A percentile compares a stretch with the other conserved stretches of the same genome.
Conservation (phyloP, 2,888 invertebrate genomes). For the Lydus trimaculatus region DNA sequence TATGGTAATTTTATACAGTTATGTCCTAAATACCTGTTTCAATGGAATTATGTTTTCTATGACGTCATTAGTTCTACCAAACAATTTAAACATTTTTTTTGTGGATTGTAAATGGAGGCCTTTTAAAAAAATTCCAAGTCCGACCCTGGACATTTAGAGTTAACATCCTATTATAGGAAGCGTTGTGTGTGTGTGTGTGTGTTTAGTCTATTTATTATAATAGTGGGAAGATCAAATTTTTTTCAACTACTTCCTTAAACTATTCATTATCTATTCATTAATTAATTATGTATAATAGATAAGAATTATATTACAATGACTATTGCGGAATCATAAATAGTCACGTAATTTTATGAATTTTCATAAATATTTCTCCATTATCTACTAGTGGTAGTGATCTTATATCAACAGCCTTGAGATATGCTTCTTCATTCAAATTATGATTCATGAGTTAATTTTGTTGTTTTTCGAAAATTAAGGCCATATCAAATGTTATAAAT, state of each 20-base stretch:
- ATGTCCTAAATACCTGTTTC: too few relatives aligned
- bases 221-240: background rate
- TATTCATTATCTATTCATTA: background rate
- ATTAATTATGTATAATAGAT: background rate
- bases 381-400: background rate
- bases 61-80: too few relatives aligned
- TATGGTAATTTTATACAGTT: too few relatives aligned
- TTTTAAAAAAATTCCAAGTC: too few relatives aligned
- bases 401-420: background rate
- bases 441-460: background rate
- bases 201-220: background rate
- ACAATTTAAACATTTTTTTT: too few relatives aligned
- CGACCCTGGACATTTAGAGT: too few relatives aligned
- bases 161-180: background rate
- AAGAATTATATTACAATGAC: background rate
- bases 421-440: background rate
- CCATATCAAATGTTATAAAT: background rate
- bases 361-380: too few relatives aligned
- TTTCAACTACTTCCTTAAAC: background rate
- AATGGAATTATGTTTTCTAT: too few relatives aligned
- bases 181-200: too few relatives aligned
- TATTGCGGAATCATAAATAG: background rate
- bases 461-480: background rate
- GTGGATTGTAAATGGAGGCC: too few relatives aligned
- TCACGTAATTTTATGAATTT: too few relatives aligned